Base-by-base conservation (phyloP, 2,113 vertebrate genomes). In the Nerophis lumbriciformis region DNA sequence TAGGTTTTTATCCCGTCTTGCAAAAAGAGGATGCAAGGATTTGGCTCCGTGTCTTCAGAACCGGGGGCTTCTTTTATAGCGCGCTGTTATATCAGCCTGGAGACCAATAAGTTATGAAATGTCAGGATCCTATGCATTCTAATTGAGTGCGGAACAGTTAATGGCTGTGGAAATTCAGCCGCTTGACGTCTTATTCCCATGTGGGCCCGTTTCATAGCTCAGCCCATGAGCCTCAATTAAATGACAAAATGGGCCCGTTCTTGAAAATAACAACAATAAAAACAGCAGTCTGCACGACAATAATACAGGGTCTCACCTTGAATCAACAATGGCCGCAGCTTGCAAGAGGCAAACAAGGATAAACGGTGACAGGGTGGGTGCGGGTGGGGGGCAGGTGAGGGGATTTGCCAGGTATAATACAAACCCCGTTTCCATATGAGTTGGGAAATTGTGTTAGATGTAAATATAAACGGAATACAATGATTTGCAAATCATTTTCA, bases 71-170 rank as follows among this genome's bases (percentile, higher is more conserved):
- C 73, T 74, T 86, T 88, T 86, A 85, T 84, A 85, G 86, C 68
- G 28, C 10, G 19, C 21, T 64, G 79, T 90, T 90, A 90, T 85
- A 74, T 84, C 71, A 88, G 86, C 83, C 82, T 66, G 63, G 88
- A 89, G 89, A 88, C 80, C 84, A 82, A 83, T 91, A 91, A 89
- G 84, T 90, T 90, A 90, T 83, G 83, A 82, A 82, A 87, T 82
- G 88, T 90, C 89, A 91, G 85, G 88, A 89, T 88, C 84, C 88
- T 85, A 90, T 90, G 88, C 87, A 92, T 90, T 90, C 88, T 92
- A 92, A 92, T 91, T 90, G 89, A 90, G 85, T 84, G 85, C 82
- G 83, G 89, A 86, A 87, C 85, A 83, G 73, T 90, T 92, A 91
- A 91, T 90, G 88, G 85, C 77, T 75, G 78, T 83, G 84, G 85